Evolutionary conservation across 2,113 vertebrate species (phyloP), one percentile per base, ranked within the genome.

Genomic region (Platycercus adscitus): DNA sequence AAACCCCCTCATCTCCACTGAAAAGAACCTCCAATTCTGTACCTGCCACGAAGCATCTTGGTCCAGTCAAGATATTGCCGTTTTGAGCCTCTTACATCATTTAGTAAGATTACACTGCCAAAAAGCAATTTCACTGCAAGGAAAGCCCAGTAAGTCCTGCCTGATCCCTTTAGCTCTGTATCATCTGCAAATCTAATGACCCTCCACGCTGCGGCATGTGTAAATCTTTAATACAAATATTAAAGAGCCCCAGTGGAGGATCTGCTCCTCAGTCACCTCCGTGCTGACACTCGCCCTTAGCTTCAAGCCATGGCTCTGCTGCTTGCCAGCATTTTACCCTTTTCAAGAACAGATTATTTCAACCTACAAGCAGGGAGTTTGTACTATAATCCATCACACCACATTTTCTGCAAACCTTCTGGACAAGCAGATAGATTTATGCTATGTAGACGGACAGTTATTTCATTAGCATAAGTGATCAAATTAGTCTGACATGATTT

Each of bases 381-480:
- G 63, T 29, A 26, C 69, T 35, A 83, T 44, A 94, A 94, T 91
- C 55, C 85, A 93, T 85, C 85, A 88, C 1, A 2, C 70, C 90
- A 81, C 52, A 70, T 95, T 92, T 89, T 78, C 81, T 65, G 75
- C 79, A 88, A 76, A 68, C 43, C 69, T 85, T 81, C 55, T 86
- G 69, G 72, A 86, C 84, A 89, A 81, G 15, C 79, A 77, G 92
- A 63, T 60, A 81, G 89, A 93, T 94, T 90, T 88, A 75, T 37
- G 26, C 50, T 58, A 85, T 26, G 69, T 72, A 84, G 89, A 73
- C 69, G 64, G 75, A 93, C 71, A 94, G 91, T 90, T 94, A 88
- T 86, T 96, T 93, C 82, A 90, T 95, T 96, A 96, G 87, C 65
- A 81, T 75, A 95, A 91, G 89, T 69, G 91, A 94, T 91, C 93